These are phyloP conservation scores for Drosophila triauraria DNA, from an alignment of 1,140 invertebrate genomes.

Conservation along the genomic window DNA sequence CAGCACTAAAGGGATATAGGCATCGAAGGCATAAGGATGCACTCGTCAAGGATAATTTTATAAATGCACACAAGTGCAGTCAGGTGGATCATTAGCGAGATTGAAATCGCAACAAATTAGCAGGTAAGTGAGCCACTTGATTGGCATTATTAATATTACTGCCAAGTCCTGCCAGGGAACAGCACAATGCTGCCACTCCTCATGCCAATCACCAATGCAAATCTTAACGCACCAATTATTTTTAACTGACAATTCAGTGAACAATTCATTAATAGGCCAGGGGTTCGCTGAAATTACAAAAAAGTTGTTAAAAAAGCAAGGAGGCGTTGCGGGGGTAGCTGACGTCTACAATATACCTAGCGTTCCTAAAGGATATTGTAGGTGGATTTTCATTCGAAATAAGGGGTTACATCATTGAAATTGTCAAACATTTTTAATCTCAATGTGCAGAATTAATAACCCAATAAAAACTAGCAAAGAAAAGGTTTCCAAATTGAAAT, in stretches of 20 bases:
- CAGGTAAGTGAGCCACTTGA: slow-evolving; percentile 2
- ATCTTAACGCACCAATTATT: not conserved
- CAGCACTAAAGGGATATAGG: too few species aligned
- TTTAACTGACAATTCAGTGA: slow-evolving; percentile 2
- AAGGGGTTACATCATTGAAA: too few species aligned
- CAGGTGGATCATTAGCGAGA: slow-evolving; percentile 12
- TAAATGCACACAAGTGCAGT: not conserved
- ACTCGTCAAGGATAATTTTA: too few species aligned
- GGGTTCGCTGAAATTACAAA: not conserved
- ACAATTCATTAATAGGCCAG: not conserved
- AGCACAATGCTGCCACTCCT: not conserved
- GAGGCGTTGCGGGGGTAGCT: rapidly evolving
- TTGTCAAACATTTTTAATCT: too few species aligned
- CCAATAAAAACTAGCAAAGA: too few species aligned
- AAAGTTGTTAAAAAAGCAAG: not conserved
- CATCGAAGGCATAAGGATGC: too few species aligned
- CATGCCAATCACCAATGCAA: not conserved
- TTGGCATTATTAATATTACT: slow-evolving; percentile 11
- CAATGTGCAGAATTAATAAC: too few species aligned
- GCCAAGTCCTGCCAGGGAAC: not conserved
- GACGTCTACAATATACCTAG: not conserved
- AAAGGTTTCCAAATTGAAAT: too few species aligned
- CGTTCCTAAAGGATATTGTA: too few species aligned
- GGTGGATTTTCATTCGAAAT: too few species aligned
- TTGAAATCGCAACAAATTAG: slow-evolving; percentile 13